A percentile compares a stretch with the other conserved stretches of the same genome.
phyloP scores from a whole-genome alignment of 2,797 vertebrate genomes.

The Eospalax fontanierii region DNA sequence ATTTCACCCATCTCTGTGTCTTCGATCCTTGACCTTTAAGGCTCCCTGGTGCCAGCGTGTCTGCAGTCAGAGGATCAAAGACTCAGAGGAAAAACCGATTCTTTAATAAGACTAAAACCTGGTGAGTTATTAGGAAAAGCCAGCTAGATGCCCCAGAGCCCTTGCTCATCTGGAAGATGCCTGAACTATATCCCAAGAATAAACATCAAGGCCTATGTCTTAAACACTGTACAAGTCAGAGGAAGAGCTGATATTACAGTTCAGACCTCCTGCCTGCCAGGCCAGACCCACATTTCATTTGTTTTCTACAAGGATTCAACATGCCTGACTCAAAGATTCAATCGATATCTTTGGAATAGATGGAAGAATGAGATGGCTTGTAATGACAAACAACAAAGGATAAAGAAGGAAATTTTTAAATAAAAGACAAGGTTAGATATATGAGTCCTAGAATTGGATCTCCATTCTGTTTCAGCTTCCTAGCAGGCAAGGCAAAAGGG shows the following conservation, averaged over 20 bases:
- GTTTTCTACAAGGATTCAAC: background rate
- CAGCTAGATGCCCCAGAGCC: conserved; percentile 53
- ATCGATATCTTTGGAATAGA: conserved; percentile 25
- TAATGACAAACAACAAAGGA: background rate
- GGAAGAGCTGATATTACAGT: background rate
- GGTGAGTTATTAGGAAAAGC: conserved; percentile 78
- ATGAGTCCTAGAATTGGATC: conserved; percentile 16
- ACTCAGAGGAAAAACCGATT: conserved; percentile 67
- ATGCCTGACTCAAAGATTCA: conserved; percentile 35
- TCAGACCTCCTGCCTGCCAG: background rate
- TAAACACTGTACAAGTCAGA: conserved; percentile 70
- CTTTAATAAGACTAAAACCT: conserved; percentile 59
- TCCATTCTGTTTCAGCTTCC: conserved; percentile 43
- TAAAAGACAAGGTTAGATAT: background rate
- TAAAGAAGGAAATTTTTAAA: background rate
- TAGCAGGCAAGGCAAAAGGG: background rate
- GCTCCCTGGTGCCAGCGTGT: conserved; percentile 83
- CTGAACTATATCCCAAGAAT: conserved; percentile 69
- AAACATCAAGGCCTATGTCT: conserved; percentile 66
- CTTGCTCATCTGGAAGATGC: conserved; percentile 74
- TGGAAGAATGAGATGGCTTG: background rate
- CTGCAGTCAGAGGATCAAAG: conserved; percentile 82
- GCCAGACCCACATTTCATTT: conserved; percentile 34
- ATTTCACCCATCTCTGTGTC: conserved; percentile 71
- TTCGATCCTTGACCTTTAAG: conserved; percentile 83